Evolutionary conservation across 2,888 invertebrate genomes (phyloP).

Genomic region (Drosophila neotestacea): DNA sequence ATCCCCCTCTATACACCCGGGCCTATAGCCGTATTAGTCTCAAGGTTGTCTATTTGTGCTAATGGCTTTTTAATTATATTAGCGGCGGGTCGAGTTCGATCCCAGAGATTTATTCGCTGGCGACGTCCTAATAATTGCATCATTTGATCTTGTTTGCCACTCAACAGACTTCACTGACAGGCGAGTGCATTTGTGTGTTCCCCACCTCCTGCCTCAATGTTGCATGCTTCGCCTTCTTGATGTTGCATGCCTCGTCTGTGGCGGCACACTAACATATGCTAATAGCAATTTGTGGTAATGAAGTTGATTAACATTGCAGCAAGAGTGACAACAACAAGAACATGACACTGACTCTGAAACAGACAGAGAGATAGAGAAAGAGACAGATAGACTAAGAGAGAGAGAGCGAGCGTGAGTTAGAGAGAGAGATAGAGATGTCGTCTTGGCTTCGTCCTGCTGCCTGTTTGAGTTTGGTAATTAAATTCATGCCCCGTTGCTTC

Average conservation of each 20-base stretch:
- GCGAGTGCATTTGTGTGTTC: constrained; percentile 60
- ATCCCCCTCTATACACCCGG: neutral
- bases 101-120: constrained; percentile 32
- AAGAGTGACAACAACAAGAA: constrained; percentile 77
- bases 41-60: constrained; percentile 72
- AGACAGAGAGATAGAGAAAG: constrained; percentile 2
- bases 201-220: constrained; percentile 1
- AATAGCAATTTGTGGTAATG: constrained; percentile 82
- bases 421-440: constrained; percentile 10
- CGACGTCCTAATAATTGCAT: constrained; percentile 68
- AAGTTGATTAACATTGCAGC: constrained; percentile 81
- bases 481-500: constrained; percentile 72
- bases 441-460: constrained; percentile 24
- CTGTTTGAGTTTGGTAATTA: constrained; percentile 68
- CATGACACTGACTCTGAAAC: constrained; percentile 48
- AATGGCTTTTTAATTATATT: constrained; percentile 81
- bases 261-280: constrained; percentile 78
- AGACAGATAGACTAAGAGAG: constrained; percentile 2
- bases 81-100: constrained; percentile 69
- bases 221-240: constrained; percentile 15
- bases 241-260: constrained; percentile 39
- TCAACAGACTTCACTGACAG: constrained; percentile 41
- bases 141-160: constrained; percentile 68
- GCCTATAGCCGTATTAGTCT: constrained; percentile 29
- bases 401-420: neutral